phyloP scores from a whole-genome alignment of 1,140 invertebrate genomes.

The Drosophila lacertosa region DNA sequence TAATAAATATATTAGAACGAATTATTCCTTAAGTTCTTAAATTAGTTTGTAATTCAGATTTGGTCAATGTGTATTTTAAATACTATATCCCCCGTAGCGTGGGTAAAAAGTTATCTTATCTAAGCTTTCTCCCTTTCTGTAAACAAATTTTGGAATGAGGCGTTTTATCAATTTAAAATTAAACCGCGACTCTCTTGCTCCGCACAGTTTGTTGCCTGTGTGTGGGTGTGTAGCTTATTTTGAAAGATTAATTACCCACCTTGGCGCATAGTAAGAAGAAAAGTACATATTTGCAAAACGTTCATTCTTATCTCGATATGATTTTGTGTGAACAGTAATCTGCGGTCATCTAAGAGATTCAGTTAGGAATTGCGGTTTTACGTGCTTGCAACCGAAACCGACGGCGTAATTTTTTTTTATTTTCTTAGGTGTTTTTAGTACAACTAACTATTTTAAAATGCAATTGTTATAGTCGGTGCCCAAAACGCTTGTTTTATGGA shows the following conservation, averaged over 20 bases:
- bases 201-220: not conserved
- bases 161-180: slow-evolving; percentile 16
- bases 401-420: slow-evolving; percentile 24
- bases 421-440: slow-evolving; percentile 13
- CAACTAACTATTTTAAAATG: slow-evolving; percentile 15
- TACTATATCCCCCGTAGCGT: no score
- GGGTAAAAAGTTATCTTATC: no score
- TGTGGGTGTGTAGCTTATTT: slow-evolving; percentile 36
- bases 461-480: not conserved
- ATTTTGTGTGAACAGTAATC: slow-evolving; percentile 74
- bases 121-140: not conserved
- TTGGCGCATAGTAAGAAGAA: slow-evolving; percentile 54
- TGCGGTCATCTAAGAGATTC: slow-evolving; percentile 74
- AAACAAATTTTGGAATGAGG: not conserved
- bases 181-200: slow-evolving; percentile 8
- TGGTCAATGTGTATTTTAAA: not conserved
- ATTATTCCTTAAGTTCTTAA: not conserved
- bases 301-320: slow-evolving; percentile 70
- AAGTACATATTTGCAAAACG: slow-evolving; percentile 60
- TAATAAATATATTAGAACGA: not conserved
- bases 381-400: slow-evolving; percentile 40
- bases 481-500: not conserved
- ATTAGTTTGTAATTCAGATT: not conserved
- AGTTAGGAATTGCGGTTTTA: slow-evolving; percentile 57
- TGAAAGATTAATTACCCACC: slow-evolving; percentile 51